Evolutionary conservation across 1,140 invertebrate species (phyloP).

Genomic region (Brevipalpus yothersi): DNA sequence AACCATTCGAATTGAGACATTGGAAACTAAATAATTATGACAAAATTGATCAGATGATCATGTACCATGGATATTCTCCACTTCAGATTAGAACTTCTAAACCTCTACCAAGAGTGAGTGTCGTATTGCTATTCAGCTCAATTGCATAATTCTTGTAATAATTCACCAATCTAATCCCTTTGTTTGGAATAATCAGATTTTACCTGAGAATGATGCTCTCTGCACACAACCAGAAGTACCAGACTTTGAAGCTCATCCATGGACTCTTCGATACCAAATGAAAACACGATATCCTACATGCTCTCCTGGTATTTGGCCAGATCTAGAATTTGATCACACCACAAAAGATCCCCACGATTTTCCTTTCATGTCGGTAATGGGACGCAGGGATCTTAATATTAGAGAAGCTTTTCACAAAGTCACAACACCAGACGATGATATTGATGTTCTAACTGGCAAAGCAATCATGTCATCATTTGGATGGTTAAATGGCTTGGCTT

Average conservation of each 20-base stretch:
- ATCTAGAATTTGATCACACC: not conserved
- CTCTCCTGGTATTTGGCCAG: constrained; percentile 7
- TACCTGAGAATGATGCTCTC: constrained; percentile 4
- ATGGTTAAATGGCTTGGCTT: constrained; percentile 52
- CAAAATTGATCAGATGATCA: not conserved
- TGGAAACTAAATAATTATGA: not conserved
- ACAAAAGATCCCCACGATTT: not conserved
- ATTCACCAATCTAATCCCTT: not conserved
- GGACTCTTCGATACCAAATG: not conserved
- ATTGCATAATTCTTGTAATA: not conserved
- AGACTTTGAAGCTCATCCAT: not conserved
- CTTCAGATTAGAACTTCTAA: not conserved
- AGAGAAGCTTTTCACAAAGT: constrained; percentile 46
- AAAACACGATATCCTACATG: not conserved
- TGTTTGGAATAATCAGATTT: constrained; percentile 2
- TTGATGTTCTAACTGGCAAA: constrained; percentile 37
- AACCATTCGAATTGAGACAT: not conserved
- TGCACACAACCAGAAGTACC: constrained; percentile 7
- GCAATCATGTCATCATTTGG: constrained; percentile 47
- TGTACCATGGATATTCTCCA: not conserved
- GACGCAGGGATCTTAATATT: constrained; percentile 23
- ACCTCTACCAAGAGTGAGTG: not conserved
- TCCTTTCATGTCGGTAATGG: constrained; percentile 8
- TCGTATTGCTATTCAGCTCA: not conserved
- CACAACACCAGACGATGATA: constrained; percentile 33